These are phyloP conservation scores for Eupithecia pulchellata DNA, from an alignment of 2,888 invertebrate species.

Conservation along the genomic window DNA sequence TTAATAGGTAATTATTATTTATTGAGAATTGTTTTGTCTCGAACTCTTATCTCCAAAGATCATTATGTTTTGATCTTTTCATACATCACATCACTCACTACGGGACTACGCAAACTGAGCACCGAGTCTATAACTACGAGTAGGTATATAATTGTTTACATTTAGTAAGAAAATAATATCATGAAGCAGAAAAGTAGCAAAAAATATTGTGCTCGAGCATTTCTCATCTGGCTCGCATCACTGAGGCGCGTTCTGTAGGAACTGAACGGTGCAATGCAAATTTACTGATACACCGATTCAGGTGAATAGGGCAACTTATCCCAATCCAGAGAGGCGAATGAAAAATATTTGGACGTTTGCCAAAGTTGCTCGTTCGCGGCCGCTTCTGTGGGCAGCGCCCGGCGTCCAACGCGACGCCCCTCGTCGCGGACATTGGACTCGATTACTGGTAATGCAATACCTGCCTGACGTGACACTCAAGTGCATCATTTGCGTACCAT, in stretches of 20 bases:
- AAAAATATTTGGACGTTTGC: slow-evolving; percentile 79
- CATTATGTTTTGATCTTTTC: background rate
- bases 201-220: background rate
- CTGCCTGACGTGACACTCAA: slow-evolving; percentile 52
- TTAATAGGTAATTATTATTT: background rate
- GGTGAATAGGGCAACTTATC: slow-evolving; percentile 81
- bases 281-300: slow-evolving; percentile 73
- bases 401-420: slow-evolving; percentile 54
- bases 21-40: background rate
- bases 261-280: slow-evolving; percentile 44
- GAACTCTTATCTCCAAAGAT: background rate
- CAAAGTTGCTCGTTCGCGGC: slow-evolving; percentile 71
- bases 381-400: slow-evolving; percentile 43
- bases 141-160: background rate
- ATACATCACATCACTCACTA: background rate
- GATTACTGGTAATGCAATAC: slow-evolving; percentile 70
- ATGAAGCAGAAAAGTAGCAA: background rate
- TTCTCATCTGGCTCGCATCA: slow-evolving; percentile 7
- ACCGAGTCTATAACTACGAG: too few species aligned
- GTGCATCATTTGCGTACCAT: slow-evolving; percentile 54
- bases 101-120: background rate
- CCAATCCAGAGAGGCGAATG: slow-evolving; percentile 71
- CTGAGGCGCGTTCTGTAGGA: slow-evolving; percentile 12
- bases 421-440: slow-evolving; percentile 60
- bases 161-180: background rate